Evolutionary conservation across 2,113 vertebrate species (phyloP).

Genomic region (Antennarius striatus): DNA sequence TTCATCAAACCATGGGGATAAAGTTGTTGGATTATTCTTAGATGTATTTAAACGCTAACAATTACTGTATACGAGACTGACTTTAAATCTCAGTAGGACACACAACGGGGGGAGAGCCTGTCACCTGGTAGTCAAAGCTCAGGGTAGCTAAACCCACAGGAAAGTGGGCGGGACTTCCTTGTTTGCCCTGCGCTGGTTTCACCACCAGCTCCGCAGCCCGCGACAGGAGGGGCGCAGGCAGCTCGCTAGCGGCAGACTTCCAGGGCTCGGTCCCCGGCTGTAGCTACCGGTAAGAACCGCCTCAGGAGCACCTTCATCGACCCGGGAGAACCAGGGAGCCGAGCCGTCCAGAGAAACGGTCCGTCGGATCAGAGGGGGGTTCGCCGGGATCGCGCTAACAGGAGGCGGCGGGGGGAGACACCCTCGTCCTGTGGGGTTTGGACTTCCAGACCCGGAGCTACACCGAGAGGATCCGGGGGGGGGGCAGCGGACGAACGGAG

Average conservation of each 20-base stretch:
- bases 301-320: neutral
- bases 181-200: constrained; percentile 39
- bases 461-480: neutral
- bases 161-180: constrained; percentile 59
- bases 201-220: neutral
- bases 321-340: constrained; percentile 9
- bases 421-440: neutral
- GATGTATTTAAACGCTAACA: too few relatives aligned
- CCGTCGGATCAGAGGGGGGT: constrained; percentile 19
- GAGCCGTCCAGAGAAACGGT: neutral
- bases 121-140: constrained; percentile 34
- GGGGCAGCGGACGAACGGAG: neutral
- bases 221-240: neutral
- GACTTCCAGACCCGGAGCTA: constrained; percentile 5
- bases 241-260: neutral
- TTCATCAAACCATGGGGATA: too few relatives aligned
- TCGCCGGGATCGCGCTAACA: constrained; percentile 56
- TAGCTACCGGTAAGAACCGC: neutral
- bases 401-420: constrained; percentile 14
- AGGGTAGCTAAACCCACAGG: neutral
- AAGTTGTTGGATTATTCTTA: too few relatives aligned
- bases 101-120: neutral
- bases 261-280: neutral
- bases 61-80: too few relatives aligned
- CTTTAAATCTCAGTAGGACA: too few relatives aligned